Base-by-base conservation (phyloP, 2,888 invertebrate species). In the Argyresthia goedartella region DNA sequence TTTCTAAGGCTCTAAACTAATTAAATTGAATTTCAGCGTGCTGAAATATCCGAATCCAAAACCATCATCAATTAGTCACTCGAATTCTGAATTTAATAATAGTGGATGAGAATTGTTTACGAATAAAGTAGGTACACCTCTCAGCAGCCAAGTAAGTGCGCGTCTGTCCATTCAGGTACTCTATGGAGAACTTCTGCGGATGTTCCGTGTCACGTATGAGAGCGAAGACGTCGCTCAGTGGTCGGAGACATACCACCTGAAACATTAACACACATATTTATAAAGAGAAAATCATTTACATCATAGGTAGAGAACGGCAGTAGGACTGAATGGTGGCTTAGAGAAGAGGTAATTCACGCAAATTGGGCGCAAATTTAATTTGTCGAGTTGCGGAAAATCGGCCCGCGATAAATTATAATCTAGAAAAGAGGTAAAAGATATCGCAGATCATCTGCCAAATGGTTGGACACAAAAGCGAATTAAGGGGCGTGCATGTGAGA, bases 91-190 rank as follows among this genome's bases (percentile, higher is more conserved):
- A n/a, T n/a, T n/a, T n/a, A n/a, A n/a, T n/a, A n/a, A n/a, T n/a
- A n/a, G n/a, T 25, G 25, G 25, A 25, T 25, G 25, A 25, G 25
- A 25, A 4, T 25, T 25, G 6, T 25, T 25, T 25, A 4, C 25
- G 25, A 25, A 25, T 25, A 6, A 2, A 25, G 25, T 25, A 25
- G 25, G 25, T 54, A 62, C 77, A 95, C 95, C 95, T 90, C 77
- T 99, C 98, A 33, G 97, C 96, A 11, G 98, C 95, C 50, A 92
- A 91, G 73, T 98, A 99, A 25, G 92, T 93, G 50, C 98, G 89
- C 25, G 92, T 90, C 64, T 95, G 92, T 35, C 98, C 98, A 76
- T 95, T 96, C 47, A 96, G 91, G 79, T 98, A 99, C 73, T 99
- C 98, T 55, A 99, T 92, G 53, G 91, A 91, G 74, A 99, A 98